Conservation (phyloP, 1,140 invertebrate genomes). For the Pygmarrhopalites habei region DNA sequence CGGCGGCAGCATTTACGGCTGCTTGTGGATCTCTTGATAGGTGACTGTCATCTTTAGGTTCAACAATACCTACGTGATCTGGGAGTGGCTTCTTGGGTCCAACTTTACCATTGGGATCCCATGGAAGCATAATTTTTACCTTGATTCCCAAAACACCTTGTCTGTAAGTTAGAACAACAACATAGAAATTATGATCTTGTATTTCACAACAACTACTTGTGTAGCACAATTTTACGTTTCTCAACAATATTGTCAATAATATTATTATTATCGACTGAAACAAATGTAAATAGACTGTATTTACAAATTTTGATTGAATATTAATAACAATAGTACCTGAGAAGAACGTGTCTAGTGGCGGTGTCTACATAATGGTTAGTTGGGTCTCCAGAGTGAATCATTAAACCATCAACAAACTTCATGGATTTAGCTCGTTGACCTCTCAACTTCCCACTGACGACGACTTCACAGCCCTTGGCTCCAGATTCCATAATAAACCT, state of each 20-base stretch:
- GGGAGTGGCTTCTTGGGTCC: slow-evolving; percentile 95
- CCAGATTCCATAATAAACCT: slow-evolving; percentile 99
- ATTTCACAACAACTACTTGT: too few relatives aligned
- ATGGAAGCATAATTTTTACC: slow-evolving; percentile 99
- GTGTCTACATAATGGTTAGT: slow-evolving; percentile 97
- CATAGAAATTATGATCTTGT: background rate
- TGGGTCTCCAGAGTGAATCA: slow-evolving; percentile 99
- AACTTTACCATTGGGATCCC: slow-evolving; percentile 92
- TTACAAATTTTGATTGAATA: too few relatives aligned
- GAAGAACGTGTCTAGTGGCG: slow-evolving; percentile 92
- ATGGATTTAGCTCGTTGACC: slow-evolving; percentile 99
- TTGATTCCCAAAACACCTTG: slow-evolving; percentile 76
- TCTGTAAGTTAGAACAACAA: slow-evolving; percentile 18
- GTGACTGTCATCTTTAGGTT: slow-evolving; percentile 81
- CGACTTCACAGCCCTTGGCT: slow-evolving; percentile 92
- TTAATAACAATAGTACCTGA: slow-evolving; percentile 50
- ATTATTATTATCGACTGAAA: too few relatives aligned
- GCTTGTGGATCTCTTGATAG: background rate
- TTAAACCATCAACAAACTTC: slow-evolving; percentile 99
- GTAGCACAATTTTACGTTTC: too few relatives aligned
- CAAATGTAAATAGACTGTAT: too few relatives aligned
- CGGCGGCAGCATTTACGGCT: slow-evolving; percentile 58
- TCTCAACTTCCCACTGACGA: slow-evolving; percentile 96
- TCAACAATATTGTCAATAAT: too few relatives aligned
- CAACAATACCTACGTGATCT: slow-evolving; percentile 89